These are phyloP conservation scores for Trematocara stigmaticum DNA, from an alignment of 2,113 vertebrate species.

Conservation along the genomic window DNA sequence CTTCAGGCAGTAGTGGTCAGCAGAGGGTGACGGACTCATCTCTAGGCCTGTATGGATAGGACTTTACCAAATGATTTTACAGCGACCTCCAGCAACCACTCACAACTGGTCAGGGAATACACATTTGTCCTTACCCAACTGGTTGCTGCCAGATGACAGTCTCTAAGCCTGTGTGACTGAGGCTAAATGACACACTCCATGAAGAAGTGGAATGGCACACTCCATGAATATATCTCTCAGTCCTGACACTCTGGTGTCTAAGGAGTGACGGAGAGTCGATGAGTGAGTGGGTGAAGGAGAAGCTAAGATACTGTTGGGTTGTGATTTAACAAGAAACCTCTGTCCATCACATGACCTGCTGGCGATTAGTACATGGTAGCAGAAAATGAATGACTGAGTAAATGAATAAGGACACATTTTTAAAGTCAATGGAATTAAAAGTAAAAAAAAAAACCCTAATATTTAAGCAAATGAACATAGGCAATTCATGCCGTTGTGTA, in stretches of 20 bases:
- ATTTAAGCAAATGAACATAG: background rate
- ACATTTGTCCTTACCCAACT: background rate
- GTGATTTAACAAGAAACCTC: background rate
- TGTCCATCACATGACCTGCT: background rate
- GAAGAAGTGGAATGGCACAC: background rate
- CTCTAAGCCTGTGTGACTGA: background rate
- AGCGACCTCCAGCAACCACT: background rate
- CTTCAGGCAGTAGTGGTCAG: background rate
- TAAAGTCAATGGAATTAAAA: background rate
- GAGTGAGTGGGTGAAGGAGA: background rate
- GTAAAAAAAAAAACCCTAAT: background rate
- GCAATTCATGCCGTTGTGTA: background rate
- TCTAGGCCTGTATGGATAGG: background rate
- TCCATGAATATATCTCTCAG: background rate
- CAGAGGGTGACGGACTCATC: rapidly evolving
- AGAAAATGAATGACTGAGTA: background rate
- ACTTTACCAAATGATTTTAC: background rate
- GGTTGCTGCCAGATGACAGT: background rate
- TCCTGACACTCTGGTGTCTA: background rate
- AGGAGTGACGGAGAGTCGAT: background rate
- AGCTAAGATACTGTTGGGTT: background rate
- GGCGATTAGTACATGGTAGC: background rate
- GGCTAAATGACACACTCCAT: background rate
- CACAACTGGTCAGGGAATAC: background rate
- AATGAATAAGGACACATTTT: background rate